Base-by-base conservation (phyloP, 2,113 vertebrate species). In the Sander vitreus region DNA sequence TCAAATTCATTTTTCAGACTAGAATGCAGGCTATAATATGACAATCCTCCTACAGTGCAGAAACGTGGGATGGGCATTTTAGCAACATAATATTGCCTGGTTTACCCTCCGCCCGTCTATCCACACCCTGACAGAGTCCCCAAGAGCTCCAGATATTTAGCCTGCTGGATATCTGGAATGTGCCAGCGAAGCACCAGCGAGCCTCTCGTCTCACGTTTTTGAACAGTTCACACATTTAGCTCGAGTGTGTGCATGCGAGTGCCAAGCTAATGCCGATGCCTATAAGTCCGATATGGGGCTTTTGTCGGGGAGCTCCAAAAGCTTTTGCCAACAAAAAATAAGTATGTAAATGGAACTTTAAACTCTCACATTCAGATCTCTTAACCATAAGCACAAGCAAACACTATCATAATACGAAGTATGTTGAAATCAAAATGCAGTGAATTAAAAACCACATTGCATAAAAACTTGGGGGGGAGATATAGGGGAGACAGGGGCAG, bases 1-100 rank as follows among this genome's bases (percentile, higher is more conserved):
- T 75, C 36, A 79, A 66, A 77, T 87, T 60, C 18, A 81, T 79
- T 82, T 73, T 76, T 51, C 71, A 82, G 78, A 70, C 50, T 23
- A 36, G 16, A 74, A 78, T 69, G 57, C 18, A 12, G 23, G 27
- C 10, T 58, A 36, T 71, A 78, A 60, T 58, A 21, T 3, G 43
- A 39, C 9, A 47, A 16, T 4, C 4, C 0, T 5, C 18, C 73
- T 14, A 47, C 4, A 30, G 33, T 13, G 45, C 18, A 82, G 30
- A 18, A 18, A 57, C 4, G 6, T 80, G 23, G 48, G 36, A 60
- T 36, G 36, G 21, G 8, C 54, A 0, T 39, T 73, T 70, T 23
- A 4, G 33, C 36, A 66, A 67, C 33, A 75, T 33, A 30, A 72
- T 2, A 33, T 18, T 83, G 14, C 21, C 1, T 36, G 36, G 36